Percentiles rank a stretch among this genome's conserved stretches.
Evolutionary conservation across 2,797 vertebrate genomes (phyloP).

Genomic region (Amblyopsis hoosieri): DNA sequence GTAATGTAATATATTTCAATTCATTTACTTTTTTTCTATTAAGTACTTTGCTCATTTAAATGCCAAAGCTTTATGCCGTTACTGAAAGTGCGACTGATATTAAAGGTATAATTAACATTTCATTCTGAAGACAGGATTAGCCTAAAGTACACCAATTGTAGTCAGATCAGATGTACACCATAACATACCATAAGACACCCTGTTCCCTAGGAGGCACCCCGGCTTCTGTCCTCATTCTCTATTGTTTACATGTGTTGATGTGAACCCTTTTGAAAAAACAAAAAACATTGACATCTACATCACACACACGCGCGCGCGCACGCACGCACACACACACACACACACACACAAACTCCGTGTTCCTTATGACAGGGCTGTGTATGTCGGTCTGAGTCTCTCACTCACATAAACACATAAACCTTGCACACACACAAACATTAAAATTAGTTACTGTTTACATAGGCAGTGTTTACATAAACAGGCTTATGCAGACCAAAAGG

Average conservation of each 20-base stretch:
- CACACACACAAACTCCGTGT: slow-evolving; percentile 34
- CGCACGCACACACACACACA: slow-evolving; percentile 45
- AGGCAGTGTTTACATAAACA: slow-evolving; percentile 16
- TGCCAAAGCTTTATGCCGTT: too few species aligned
- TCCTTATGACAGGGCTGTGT: slow-evolving; percentile 24
- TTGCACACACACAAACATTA: slow-evolving; percentile 15
- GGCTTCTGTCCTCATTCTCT: slow-evolving; percentile 53
- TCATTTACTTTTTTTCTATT: too few species aligned
- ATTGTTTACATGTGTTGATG: slow-evolving; percentile 78
- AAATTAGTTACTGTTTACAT: slow-evolving; percentile 41
- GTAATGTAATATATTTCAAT: too few species aligned
- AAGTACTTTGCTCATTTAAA: too few species aligned
- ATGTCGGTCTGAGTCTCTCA: slow-evolving; percentile 16
- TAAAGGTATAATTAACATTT: not conserved
- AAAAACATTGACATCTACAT: not conserved
- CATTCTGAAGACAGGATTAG: not conserved
- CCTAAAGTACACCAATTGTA: not conserved
- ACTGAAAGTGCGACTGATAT: not conserved
- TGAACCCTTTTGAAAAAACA: slow-evolving; percentile 53
- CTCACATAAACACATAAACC: slow-evolving; percentile 13
- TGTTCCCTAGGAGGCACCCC: slow-evolving; percentile 22
- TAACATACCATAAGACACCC: not conserved
- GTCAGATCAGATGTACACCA: not conserved
- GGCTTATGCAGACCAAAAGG: slow-evolving; percentile 9
- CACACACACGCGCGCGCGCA: slow-evolving; percentile 36